These are phyloP conservation scores for Psophia crepitans DNA, from an alignment of 2,113 vertebrate species.

Conservation along the genomic window DNA sequence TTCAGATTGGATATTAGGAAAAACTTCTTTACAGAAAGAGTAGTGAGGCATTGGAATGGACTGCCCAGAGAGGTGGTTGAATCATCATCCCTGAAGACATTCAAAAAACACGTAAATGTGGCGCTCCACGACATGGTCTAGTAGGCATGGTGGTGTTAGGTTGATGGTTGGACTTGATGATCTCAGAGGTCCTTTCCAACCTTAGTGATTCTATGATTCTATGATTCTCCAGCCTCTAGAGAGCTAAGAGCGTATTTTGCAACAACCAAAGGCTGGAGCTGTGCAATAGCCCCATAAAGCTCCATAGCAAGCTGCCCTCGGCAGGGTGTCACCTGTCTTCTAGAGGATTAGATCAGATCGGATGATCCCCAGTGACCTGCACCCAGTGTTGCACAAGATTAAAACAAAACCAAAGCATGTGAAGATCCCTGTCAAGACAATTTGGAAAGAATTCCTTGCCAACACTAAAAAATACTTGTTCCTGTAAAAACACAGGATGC, in stretches of 20 bases:
- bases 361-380: neutral
- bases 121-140: no score
- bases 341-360: neutral
- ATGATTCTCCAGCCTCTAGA: neutral
- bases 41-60: no score
- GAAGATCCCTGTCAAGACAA: neutral
- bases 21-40: no score
- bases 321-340: neutral
- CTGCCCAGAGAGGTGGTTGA: no score
- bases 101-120: no score
- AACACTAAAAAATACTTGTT: neutral
- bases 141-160: no score
- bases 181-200: no score
- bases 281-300: neutral
- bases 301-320: neutral
- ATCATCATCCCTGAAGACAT: no score
- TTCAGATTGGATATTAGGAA: no score
- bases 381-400: neutral
- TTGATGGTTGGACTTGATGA: no score
- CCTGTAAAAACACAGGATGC: neutral
- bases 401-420: neutral
- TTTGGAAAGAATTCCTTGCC: neutral
- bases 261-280: neutral
- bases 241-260: neutral
- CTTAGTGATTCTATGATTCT: no score